Evolutionary conservation across 2,888 invertebrate species (phyloP).

Genomic region (Habrosyne pyritoides): DNA sequence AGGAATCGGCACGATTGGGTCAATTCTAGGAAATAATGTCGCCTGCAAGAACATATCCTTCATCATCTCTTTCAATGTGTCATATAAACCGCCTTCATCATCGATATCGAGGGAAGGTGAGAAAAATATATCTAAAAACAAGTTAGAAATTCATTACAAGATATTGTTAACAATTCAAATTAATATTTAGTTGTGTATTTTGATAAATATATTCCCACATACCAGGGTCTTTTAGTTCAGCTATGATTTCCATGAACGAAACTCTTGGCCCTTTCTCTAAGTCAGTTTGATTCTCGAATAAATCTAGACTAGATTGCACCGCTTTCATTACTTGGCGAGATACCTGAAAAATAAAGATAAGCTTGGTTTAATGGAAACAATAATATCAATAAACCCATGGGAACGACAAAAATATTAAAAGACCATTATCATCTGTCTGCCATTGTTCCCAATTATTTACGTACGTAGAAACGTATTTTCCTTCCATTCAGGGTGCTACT

Average conservation of each 20-base stretch:
- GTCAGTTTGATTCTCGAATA: slow-evolving; percentile 85
- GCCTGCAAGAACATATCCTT: slow-evolving; percentile 91
- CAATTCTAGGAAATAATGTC: slow-evolving; percentile 87
- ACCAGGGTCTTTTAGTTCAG: slow-evolving; percentile 89
- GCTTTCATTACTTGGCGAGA: slow-evolving; percentile 73
- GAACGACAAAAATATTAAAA: too few species aligned
- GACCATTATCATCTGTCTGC: too few species aligned
- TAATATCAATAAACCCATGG: neutral
- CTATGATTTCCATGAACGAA: slow-evolving; percentile 90
- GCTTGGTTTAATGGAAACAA: neutral
- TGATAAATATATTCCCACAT: slow-evolving; percentile 9
- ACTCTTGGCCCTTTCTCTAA: slow-evolving; percentile 78
- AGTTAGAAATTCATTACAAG: slow-evolving; percentile 7
- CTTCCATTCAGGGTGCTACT: too few species aligned
- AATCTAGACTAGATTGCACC: slow-evolving; percentile 77
- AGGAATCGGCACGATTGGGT: slow-evolving; percentile 68
- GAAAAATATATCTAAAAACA: slow-evolving; percentile 84
- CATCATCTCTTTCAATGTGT: slow-evolving; percentile 87
- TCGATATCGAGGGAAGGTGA: slow-evolving; percentile 88
- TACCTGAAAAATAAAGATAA: slow-evolving; percentile 53
- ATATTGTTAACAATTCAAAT: neutral
- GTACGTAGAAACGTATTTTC: too few species aligned
- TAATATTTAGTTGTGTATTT: neutral
- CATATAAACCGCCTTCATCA: slow-evolving; percentile 86
- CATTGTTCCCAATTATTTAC: too few species aligned